Conservation (phyloP, 2,888 invertebrate genomes). For the Yponomeuta sedellus region DNA sequence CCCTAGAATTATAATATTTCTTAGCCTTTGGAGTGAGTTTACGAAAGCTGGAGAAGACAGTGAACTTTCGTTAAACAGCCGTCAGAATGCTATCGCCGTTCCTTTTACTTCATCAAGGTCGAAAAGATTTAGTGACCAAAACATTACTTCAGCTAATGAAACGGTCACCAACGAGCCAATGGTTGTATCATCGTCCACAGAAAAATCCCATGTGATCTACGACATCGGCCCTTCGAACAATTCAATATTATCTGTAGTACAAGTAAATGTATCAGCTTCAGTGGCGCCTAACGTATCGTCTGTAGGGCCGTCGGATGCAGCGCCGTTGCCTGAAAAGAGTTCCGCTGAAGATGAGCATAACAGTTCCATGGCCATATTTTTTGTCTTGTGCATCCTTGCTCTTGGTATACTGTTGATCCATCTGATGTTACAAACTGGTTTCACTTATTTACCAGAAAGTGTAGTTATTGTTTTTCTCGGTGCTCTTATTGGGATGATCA, state of each 20-base stretch:
- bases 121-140: conserved; percentile 42
- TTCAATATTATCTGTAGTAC: conserved; percentile 45
- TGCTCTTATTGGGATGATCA: conserved; percentile 91
- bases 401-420: conserved; percentile 96
- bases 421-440: conserved; percentile 94
- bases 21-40: neutral
- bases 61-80: neutral
- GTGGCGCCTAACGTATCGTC: conserved; percentile 53
- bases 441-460: conserved; percentile 98
- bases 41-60: neutral
- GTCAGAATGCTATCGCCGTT: neutral
- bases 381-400: conserved; percentile 96
- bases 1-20: neutral
- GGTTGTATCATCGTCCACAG: conserved; percentile 41
- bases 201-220: conserved; percentile 44
- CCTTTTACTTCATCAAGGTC: conserved; percentile 38
- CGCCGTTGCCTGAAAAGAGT: conserved; percentile 89
- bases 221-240: conserved; percentile 53
- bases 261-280: conserved; percentile 52
- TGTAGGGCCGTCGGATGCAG: conserved; percentile 82
- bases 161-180: conserved; percentile 14
- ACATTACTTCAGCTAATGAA: conserved; percentile 23
- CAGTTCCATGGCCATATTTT: conserved; percentile 98
- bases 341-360: conserved; percentile 97
- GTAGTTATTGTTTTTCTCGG: conserved; percentile 97